Evolutionary conservation across 2,113 vertebrate genomes (phyloP), one percentile per base, ranked within the genome.

Genomic region (Corythaixoides concolor): DNA sequence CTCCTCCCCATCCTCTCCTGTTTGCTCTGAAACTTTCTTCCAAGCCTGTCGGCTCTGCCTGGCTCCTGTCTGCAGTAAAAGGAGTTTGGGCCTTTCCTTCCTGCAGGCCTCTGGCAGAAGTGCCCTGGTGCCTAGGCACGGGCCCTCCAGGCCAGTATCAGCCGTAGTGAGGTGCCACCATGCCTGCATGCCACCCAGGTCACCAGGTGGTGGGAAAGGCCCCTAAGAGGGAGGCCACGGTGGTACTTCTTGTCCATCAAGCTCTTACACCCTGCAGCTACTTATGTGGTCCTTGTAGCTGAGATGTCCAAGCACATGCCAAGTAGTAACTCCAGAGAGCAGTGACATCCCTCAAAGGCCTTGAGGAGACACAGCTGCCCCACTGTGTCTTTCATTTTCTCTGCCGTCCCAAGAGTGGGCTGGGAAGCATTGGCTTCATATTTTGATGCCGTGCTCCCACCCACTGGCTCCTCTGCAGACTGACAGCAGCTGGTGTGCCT

Each of bases 371-470:
- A 6, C 13, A 47, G 15, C 52, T 76, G 32, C 11, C 10, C 14
- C 32, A 64, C 9, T 52, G 6, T 13, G 9, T 43, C 58, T 85
- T 84, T 79, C 4, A 19, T 72, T 78, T 72, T 59, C n/a, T 75
- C n/a, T 53, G 28, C 13, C 37, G 33, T 37, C 20, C 27, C 22
- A 35, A 66, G 92, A 69, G 19, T 5, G 8, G 19, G 14, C n/a
- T 89, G 35, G 30, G 10, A 89, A 80, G 1, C 1, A 2, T 35
- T 69, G 33, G 26, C 12, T 5, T 18, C 45, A 12, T 0, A 0
- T 60, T 53, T 50, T 70, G 56, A 49, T 8, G 11, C 20, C 3
- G 4, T 55, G 41, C 37, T 90, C 15, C 45, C 20, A 63, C 24
- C 22, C 49, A 12, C 74, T 35, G 37, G 15, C 26, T 63, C 4